Percentiles rank a stretch among this genome's conserved stretches.
Conservation (phyloP, 2,888 invertebrate species). For the Galerucella calmariensis region DNA sequence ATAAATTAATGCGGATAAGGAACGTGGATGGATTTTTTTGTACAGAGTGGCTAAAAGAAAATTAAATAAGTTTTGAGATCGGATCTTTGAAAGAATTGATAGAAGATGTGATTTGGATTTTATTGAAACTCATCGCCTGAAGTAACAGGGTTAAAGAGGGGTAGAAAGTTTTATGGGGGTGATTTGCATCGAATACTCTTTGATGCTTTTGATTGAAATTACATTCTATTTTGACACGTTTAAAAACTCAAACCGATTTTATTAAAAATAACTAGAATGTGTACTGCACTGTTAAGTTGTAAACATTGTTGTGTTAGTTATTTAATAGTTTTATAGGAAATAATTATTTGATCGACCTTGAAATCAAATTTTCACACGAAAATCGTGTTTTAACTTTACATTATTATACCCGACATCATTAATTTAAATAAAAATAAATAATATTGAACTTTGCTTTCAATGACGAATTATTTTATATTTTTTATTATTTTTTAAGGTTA, state of each 20-base stretch:
- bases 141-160: too few species aligned
- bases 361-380: neutral
- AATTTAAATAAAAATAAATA: neutral
- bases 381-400: neutral
- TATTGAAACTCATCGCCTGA: too few species aligned
- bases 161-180: too few species aligned
- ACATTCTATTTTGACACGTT: too few species aligned
- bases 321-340: neutral
- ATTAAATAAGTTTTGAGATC: neutral
- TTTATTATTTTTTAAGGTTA: neutral
- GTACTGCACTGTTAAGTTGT: neutral
- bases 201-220: too few species aligned
- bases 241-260: too few species aligned
- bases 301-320: neutral
- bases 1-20: neutral
- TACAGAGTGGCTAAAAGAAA: neutral
- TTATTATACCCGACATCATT: neutral
- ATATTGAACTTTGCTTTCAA: too few species aligned
- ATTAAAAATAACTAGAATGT: too few species aligned
- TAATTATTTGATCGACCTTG: constrained; percentile 9
- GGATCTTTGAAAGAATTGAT: too few species aligned
- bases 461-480: neutral
- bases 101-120: too few species aligned
- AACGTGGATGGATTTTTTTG: neutral
- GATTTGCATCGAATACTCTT: too few species aligned